Base-by-base conservation (phyloP, 1,140 invertebrate species). In the Rhagoletis zephyria region DNA sequence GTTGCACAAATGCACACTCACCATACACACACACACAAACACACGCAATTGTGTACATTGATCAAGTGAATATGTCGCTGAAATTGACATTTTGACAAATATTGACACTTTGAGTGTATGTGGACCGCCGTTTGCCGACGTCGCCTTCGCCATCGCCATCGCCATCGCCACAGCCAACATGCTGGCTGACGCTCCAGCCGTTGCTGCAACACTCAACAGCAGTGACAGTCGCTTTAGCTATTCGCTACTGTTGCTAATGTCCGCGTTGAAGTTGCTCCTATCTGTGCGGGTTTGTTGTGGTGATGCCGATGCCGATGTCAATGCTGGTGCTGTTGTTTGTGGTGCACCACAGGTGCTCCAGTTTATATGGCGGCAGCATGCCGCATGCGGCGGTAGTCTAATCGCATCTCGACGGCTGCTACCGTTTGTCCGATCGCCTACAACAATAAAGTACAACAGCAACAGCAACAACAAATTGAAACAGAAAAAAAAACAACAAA, bases 41-140 rank as follows among this genome's bases (percentile, higher is more conserved):
- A 81, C n/a, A 77, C n/a, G 56, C 45, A 30, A n/a, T 9, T 63
- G 48, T 16, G 19, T 51, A 51, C 70, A 40, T 77, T 81, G 74
- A 81, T 81, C 74, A 81, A 81, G 74, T 59, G 74, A 77, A 81
- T 42, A 87, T 87, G 87, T 87, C 74, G 63, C 59, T 51, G 45
- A 40, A 81, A 61, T 45, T 87, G 87, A 87, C 87, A 85, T 85
- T 51, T 87, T 87, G 87, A 87, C 87, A 87, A 87, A 87, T 87
- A 87, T 63, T 87, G 87, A 87, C 87, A 87, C 86, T 87, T 70
- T 56, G 64, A 87, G 61, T 70, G 86, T 86, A 86, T 81, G 30
- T 30, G 74, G 74, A 81, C 74, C 74, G 19, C 10, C 7, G 74
- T 56, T 81, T n/a, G 74, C 74, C 74, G 74, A 81, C 74, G 45